Evolutionary conservation across 2,113 vertebrate species (phyloP).

Genomic region (Cochlearius cochlearius): DNA sequence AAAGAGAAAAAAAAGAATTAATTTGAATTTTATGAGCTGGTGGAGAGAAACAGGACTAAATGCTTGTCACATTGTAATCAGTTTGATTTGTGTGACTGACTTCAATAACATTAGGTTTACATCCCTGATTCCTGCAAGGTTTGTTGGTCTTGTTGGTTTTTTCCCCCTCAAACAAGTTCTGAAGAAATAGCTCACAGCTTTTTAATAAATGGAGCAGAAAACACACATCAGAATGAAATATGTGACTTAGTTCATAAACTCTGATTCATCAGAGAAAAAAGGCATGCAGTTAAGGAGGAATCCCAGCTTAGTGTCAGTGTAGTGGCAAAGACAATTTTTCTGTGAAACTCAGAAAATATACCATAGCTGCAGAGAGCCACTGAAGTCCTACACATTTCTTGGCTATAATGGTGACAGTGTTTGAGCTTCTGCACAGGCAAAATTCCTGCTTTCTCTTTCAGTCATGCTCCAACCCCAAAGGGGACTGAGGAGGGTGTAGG

Average conservation of each 20-base stretch:
- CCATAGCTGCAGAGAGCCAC: not conserved
- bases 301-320: not conserved
- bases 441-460: not conserved
- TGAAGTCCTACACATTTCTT: not conserved
- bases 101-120: not conserved
- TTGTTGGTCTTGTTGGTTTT: not conserved
- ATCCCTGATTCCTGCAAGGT: not conserved
- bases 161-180: not conserved
- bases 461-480: not conserved
- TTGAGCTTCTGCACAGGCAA: not conserved
- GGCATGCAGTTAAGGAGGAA: not conserved
- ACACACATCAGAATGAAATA: not conserved
- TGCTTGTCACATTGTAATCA: not conserved
- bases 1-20: not conserved
- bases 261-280: not conserved
- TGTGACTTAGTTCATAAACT: not conserved
- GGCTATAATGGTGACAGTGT: not conserved
- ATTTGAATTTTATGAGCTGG: not conserved
- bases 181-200: not conserved
- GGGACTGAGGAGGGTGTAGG: not conserved
- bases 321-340: not conserved
- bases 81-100: not conserved
- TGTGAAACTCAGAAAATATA: not conserved
- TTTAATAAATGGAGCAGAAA: conserved; percentile 23
- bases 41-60: not conserved